Base-by-base conservation (phyloP, 2,888 invertebrate genomes). In the Leptogaster cylindrica region DNA sequence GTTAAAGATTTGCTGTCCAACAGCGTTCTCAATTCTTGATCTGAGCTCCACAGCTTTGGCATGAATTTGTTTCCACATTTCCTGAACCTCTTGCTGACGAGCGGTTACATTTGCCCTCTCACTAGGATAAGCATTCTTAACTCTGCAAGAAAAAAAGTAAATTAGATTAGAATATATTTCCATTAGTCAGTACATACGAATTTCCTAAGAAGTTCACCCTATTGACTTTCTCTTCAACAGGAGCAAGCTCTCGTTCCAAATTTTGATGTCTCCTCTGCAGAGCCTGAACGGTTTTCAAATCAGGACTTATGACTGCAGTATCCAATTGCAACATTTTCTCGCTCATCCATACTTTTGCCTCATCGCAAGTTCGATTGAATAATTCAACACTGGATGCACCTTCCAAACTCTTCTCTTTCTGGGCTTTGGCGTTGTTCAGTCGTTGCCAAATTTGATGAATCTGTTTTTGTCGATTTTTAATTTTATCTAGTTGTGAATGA, bases 291-390 rank as follows among this genome's bases (percentile, higher is more conserved):
- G 95, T 95, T 74, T 94, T 90, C 41, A 97, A 84, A 82, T 97
- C 97, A 2, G 91, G 89, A 0, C 93, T 94, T 2, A 90, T 79
- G 31, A 88, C 88, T 0, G 87, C 87, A 0, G 87, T 88, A 46
- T 93, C 94, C 67, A 97, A 80, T 78, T 95, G 94, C 70, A 90
- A 89, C 84, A 94, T 93, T 82, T 98, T 98, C 82, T 97, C 97
- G 65, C 89, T 84, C 92, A 99, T 97, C 97, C 98, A 98, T 77
- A 96, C 96, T 72, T 91, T 88, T 0, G 97, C 94, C 78, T 98
- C 98, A 77, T 95, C 96, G 80, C 97, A 98, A 0, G 95, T 94
- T 65, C 96, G 90, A 76, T 95, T 90, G 84, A 97, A 99, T 6
- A 97, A 83, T 78, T 97, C 97, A 74, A 99, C 95, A 76, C 93